These are phyloP conservation scores for Amazona guildingii DNA, from an alignment of 2,113 vertebrate genomes.

Conservation along the genomic window DNA sequence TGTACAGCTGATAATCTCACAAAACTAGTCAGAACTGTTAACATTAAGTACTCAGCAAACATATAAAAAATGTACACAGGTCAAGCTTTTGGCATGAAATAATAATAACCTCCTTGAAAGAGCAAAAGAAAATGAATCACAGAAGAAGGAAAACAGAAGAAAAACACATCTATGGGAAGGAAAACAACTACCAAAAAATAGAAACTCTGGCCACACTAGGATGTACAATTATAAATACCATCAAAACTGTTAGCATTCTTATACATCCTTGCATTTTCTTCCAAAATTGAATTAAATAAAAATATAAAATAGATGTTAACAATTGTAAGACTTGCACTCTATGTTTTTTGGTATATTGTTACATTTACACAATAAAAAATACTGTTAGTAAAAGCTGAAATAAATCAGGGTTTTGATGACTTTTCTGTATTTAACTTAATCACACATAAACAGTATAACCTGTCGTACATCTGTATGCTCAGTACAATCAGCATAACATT, in stretches of 20 bases:
- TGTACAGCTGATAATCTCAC: background rate
- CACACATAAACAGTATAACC: background rate
- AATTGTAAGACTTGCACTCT: accelerated
- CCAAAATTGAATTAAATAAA: background rate
- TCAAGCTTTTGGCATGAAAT: background rate
- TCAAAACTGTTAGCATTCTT: background rate
- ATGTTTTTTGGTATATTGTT: background rate
- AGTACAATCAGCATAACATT: background rate
- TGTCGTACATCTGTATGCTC: background rate
- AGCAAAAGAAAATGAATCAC: background rate
- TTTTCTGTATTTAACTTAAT: background rate
- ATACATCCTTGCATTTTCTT: background rate
- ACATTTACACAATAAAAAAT: background rate
- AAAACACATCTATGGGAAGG: background rate
- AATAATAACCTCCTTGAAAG: background rate
- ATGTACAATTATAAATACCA: background rate
- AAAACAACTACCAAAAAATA: background rate
- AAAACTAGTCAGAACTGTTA: background rate
- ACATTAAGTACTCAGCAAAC: background rate
- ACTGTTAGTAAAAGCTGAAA: background rate
- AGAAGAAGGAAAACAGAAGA: background rate
- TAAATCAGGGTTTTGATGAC: background rate
- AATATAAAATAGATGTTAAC: background rate
- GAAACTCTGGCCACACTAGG: background rate
- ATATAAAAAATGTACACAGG: background rate